Evolutionary conservation across 2,797 vertebrate species (phyloP).

Genomic region (Borostomias antarcticus): DNA sequence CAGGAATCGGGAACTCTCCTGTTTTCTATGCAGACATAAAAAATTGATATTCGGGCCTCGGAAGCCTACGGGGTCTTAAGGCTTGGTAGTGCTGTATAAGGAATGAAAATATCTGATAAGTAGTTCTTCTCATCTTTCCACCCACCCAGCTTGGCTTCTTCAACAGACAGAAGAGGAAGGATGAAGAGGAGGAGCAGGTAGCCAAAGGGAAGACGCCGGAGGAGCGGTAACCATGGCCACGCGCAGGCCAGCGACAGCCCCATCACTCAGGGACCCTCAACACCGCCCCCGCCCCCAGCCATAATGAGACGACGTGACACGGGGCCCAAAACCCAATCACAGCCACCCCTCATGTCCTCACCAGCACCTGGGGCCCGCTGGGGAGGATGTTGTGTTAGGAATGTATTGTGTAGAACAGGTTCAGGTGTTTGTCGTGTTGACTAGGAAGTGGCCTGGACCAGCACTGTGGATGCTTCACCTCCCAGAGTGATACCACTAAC

Average conservation of each 20-base stretch:
- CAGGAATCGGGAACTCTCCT: too few species aligned
- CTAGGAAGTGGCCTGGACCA: background rate
- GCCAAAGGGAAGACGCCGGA: constrained; percentile 76
- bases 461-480: background rate
- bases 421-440: background rate
- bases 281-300: constrained; percentile 2
- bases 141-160: constrained; percentile 90
- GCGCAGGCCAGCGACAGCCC: constrained; percentile 11
- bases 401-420: background rate
- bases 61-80: too few species aligned
- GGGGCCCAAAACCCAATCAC: too few species aligned
- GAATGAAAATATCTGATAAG: too few species aligned
- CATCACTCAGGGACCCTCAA: constrained; percentile 65
- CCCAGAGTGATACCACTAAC: too few species aligned
- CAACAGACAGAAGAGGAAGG: constrained; percentile 74
- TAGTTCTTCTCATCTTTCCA: background rate
- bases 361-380: too few species aligned
- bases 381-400: background rate
- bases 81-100: too few species aligned
- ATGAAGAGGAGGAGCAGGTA: constrained; percentile 61
- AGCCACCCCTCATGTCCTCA: too few species aligned
- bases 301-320: too few species aligned
- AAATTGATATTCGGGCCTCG: too few species aligned
- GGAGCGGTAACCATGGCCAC: constrained; percentile 56
- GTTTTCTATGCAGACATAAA: too few species aligned